phyloP scores from a whole-genome alignment of 2,113 vertebrate genomes.

The Noctilio leporinus region DNA sequence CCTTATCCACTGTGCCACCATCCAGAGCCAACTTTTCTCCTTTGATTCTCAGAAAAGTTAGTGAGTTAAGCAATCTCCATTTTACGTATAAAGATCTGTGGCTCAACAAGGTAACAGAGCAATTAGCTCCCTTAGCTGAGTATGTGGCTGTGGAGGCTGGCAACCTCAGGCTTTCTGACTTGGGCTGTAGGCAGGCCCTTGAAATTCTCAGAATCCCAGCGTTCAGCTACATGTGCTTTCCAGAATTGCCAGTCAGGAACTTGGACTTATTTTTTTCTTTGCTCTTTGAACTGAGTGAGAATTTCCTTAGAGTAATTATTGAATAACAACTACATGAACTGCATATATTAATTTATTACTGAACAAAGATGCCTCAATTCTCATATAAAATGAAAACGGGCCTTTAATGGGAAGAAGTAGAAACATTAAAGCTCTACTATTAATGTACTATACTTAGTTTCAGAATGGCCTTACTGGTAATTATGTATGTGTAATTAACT shows the following conservation, averaged over 20 bases:
- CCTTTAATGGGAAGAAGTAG: background rate
- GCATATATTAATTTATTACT: background rate
- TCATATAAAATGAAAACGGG: background rate
- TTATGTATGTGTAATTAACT: background rate
- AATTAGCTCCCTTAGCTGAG: background rate
- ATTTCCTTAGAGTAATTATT: conserved; percentile 2
- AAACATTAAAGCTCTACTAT: background rate
- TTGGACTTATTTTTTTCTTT: background rate
- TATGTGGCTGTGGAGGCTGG: background rate
- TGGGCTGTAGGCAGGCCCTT: background rate
- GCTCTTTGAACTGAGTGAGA: background rate
- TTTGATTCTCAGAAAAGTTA: background rate
- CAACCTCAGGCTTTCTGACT: background rate
- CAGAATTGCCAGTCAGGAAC: background rate
- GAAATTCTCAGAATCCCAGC: background rate
- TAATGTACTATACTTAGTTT: background rate
- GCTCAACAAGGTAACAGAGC: background rate
- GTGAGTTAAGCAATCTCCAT: background rate
- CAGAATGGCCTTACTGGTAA: background rate
- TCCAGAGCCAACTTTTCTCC: background rate
- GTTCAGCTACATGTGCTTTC: background rate
- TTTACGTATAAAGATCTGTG: background rate
- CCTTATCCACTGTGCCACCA: too few species aligned
- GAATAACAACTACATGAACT: background rate
- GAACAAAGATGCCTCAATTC: background rate